phyloP scores from a whole-genome alignment of 1,140 invertebrate genomes.

The Plutomurus gul region DNA sequence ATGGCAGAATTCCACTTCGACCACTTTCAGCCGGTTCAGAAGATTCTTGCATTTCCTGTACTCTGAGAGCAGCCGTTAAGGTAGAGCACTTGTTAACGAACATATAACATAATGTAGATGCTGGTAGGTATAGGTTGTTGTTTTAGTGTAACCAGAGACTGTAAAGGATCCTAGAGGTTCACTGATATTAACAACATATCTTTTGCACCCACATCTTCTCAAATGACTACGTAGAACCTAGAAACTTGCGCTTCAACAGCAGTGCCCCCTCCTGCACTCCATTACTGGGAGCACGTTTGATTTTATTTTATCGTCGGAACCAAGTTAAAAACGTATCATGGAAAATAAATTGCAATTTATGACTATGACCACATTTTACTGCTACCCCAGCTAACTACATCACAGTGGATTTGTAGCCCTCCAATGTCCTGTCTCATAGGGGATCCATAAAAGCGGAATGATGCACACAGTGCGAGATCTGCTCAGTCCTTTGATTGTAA shows the following conservation, averaged over 20 bases:
- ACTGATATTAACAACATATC: too few species aligned
- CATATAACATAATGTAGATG: too few species aligned
- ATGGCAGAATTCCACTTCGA: constrained; percentile 55
- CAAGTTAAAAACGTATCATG: background rate
- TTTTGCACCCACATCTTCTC: too few species aligned
- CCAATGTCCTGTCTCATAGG: too few species aligned
- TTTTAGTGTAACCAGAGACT: too few species aligned
- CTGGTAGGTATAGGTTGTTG: too few species aligned
- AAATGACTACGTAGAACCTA: too few species aligned
- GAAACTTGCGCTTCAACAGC: background rate
- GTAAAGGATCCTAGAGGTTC: too few species aligned
- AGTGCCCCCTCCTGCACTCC: background rate
- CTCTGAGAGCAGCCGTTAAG: constrained; percentile 48
- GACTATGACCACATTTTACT: constrained; percentile 1
- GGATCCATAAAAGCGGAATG: too few species aligned
- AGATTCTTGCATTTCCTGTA: constrained; percentile 49
- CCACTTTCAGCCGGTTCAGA: constrained; percentile 47
- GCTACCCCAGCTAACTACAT: background rate
- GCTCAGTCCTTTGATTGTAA: background rate
- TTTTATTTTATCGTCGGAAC: background rate
- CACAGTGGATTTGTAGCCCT: background rate
- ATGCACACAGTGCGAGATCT: too few species aligned
- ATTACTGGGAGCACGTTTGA: background rate
- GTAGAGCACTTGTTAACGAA: too few species aligned
- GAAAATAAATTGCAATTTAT: constrained; percentile 37